These are phyloP conservation scores for Genyomyrus donnyi DNA, from an alignment of 2,113 vertebrate genomes.

Conservation along the genomic window DNA sequence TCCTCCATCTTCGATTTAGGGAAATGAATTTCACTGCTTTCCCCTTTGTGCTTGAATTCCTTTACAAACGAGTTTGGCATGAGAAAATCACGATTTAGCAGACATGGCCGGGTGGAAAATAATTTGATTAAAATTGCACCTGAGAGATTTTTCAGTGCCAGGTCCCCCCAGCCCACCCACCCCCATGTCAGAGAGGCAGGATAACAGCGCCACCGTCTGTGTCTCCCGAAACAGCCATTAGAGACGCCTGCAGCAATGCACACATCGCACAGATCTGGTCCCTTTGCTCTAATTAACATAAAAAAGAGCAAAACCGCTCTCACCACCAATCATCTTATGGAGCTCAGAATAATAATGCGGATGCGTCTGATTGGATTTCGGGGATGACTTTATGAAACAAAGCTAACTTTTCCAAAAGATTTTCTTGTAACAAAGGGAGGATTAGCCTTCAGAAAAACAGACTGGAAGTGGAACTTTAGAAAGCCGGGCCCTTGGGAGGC, in stretches of 20 bases:
- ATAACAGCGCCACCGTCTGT: not conserved
- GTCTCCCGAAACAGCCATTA: not conserved
- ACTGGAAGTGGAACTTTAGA: not conserved
- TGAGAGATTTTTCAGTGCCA: not conserved
- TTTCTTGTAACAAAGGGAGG: not conserved
- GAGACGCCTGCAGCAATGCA: not conserved
- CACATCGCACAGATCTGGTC: not conserved
- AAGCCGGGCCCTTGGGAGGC: not conserved
- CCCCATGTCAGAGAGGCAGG: not conserved
- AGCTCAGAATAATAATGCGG: not conserved
- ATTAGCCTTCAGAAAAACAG: not conserved
- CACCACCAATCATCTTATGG: not conserved
- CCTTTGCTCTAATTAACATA: not conserved
- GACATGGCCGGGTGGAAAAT: not conserved
- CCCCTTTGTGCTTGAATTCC: not conserved
- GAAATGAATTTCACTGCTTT: not conserved
- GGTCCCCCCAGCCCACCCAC: not conserved
- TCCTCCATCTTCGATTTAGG: not conserved
- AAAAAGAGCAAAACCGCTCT: not conserved
- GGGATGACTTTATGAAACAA: not conserved
- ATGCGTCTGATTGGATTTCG: not conserved
- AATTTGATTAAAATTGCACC: not conserved
- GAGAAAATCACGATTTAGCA: not conserved
- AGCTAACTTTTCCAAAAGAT: not conserved
- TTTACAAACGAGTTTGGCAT: constrained; percentile 6